phyloP scores from a whole-genome alignment of 2,113 vertebrate genomes.

The Pungitius pungitius region DNA sequence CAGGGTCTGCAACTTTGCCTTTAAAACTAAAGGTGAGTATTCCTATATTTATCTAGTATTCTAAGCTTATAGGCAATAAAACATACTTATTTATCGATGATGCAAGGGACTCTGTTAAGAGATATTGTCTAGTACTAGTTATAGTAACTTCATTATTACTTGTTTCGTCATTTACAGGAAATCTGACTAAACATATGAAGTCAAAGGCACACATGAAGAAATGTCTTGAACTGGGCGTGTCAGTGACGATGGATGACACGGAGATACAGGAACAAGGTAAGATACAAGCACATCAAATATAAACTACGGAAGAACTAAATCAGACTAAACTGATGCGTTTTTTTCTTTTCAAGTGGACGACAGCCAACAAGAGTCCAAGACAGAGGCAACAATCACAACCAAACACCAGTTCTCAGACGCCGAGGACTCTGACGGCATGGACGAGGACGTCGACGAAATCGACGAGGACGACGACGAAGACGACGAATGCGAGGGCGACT shows the following conservation, averaged over 20 bases:
- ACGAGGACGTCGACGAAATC: constrained; percentile 93
- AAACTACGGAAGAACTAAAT: too few species aligned
- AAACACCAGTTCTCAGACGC: constrained; percentile 98
- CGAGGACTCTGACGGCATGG: constrained; percentile 90
- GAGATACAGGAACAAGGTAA: constrained; percentile 94
- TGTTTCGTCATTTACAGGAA: constrained; percentile 80
- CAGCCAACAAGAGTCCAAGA: constrained; percentile 85
- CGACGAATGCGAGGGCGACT: constrained; percentile 93
- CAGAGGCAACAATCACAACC: constrained; percentile 77
- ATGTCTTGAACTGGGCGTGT: constrained; percentile 96
- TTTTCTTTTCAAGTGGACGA: constrained; percentile 81
- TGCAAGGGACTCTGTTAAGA: background rate
- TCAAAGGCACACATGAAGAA: constrained; percentile 99
- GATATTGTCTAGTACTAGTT: too few species aligned
- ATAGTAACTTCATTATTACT: background rate
- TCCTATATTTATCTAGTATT: background rate
- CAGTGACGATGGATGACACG: constrained; percentile 90
- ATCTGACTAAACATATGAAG: constrained; percentile 99
- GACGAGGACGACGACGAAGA: constrained; percentile 95
- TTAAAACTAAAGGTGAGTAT: constrained; percentile 98
- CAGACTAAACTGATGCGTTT: background rate
- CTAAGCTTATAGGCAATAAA: background rate
- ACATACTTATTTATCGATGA: background rate
- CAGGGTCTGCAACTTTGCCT: constrained; percentile 98
- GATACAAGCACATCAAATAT: constrained; percentile 12